Evolutionary conservation across 2,113 vertebrate species (phyloP), one percentile per base, ranked within the genome.

Genomic region (Cryptoleucopteryx plumbea): DNA sequence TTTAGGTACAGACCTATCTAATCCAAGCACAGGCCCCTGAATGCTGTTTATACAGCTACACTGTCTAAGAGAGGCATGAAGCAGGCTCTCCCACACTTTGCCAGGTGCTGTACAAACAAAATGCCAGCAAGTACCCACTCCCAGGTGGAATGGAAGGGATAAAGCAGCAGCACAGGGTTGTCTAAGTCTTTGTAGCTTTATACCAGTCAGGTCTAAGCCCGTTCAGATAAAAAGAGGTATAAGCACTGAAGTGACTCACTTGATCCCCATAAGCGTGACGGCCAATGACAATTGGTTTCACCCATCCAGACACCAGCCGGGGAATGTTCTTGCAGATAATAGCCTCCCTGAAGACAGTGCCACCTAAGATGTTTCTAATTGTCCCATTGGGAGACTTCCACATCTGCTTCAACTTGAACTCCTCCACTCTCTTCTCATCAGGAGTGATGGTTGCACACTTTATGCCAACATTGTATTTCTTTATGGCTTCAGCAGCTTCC

Each of bases 311-410:
- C 86, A 99, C 99, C 81, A 99, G 98, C 31, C 99, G 98, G 32
- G 99, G 99, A 90, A 99, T 99, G 96, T 99, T 99, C 97, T 99
- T 99, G 94, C 99, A 99, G 97, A 99, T 99, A 94, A 99, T 99
- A 42, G 99, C 99, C 96, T 99, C 99, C 38, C 99, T 98, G 98
- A 99, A 99, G 96, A 99, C 99, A 0, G 99, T 99, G 78, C 99
- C 99, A 22, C 99, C 99, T 16, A 99, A 98, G 97, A 99, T 99
- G 97, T 99, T 99, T 36, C 99, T 98, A 96, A 99, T 99, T 90
- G 99, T 99, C 55, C 99, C 99, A 32, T 99, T 99, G 36, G 99
- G 99, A 7, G 99, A 99, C 59, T 99, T 99, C 99, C 99, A 99
- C 99, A 99, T 99, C 97, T 99, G 98, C 96, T 99, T 99, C 45